Percentiles rank a stretch among this genome's conserved stretches.
These are phyloP conservation scores for Eurystomus glaucurus DNA, from an alignment of 2,797 vertebrate species.

Conservation along the genomic window DNA sequence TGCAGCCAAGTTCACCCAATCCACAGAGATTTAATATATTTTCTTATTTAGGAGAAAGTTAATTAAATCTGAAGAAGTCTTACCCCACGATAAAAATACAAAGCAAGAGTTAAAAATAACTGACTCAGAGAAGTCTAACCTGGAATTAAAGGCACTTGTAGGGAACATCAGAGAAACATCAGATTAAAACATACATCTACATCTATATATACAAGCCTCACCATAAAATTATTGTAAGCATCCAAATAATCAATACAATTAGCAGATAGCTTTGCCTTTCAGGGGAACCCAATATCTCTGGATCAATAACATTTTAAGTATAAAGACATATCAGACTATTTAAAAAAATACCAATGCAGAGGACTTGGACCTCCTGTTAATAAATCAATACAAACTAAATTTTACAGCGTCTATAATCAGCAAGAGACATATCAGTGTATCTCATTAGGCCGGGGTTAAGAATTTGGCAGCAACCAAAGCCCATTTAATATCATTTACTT, in stretches of 20 bases:
- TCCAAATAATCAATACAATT: conserved; percentile 36
- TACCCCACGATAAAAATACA: background rate
- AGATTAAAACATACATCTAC: background rate
- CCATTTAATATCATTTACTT: conserved; percentile 84
- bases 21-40: background rate
- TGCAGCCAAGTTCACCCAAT: background rate
- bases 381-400: conserved; percentile 76
- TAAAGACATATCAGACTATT: conserved; percentile 31
- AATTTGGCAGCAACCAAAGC: conserved; percentile 74
- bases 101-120: background rate
- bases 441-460: conserved; percentile 74
- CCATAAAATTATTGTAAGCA: conserved; percentile 8
- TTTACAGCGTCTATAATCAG: conserved; percentile 76
- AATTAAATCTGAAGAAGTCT: background rate
- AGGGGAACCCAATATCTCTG: background rate
- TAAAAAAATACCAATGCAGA: conserved; percentile 10
- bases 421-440: conserved; percentile 73
- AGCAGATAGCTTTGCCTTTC: conserved; percentile 23
- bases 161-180: background rate
- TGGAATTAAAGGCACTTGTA: background rate
- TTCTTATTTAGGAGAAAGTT: background rate
- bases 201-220: background rate
- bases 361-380: conserved; percentile 60
- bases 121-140: background rate
- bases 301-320: conserved; percentile 47